A percentile compares a stretch with the other conserved stretches of the same genome.
Conservation (phyloP, 2,113 vertebrate genomes). For the Hippocampus comes region DNA sequence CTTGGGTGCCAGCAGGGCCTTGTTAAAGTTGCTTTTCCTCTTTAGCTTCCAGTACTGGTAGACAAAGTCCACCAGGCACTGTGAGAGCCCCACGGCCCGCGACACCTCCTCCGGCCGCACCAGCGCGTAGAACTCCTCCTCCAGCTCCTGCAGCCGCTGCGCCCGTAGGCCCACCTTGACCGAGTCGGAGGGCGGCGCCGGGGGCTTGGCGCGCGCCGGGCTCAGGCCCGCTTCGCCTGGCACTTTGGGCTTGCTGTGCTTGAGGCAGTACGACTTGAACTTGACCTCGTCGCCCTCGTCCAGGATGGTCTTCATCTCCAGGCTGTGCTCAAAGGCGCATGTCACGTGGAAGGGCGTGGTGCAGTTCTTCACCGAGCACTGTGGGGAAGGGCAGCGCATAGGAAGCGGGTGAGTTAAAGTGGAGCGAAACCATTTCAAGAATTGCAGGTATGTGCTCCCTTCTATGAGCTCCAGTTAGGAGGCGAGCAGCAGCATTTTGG, state of each 20-base stretch:
- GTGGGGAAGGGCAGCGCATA: background rate
- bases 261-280: conserved; percentile 95
- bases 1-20: conserved; percentile 89
- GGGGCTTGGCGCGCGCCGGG: conserved; percentile 76
- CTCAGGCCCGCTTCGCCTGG: conserved; percentile 73
- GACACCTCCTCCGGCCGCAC: conserved; percentile 84
- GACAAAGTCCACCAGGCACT: conserved; percentile 83
- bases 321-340: conserved; percentile 95
- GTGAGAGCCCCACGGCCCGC: conserved; percentile 77
- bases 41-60: conserved; percentile 99
- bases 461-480: too few species aligned
- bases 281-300: conserved; percentile 96
- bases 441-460: too few species aligned
- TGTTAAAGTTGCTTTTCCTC: conserved; percentile 91
- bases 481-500: too few species aligned
- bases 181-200: conserved; percentile 61
- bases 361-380: conserved; percentile 98
- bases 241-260: conserved; percentile 89
- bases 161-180: conserved; percentile 86
- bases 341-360: conserved; percentile 98
- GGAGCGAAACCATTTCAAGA: too few species aligned
- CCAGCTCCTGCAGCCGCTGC: conserved; percentile 90
- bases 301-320: conserved; percentile 98
- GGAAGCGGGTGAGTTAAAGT: background rate
- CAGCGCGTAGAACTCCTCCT: conserved; percentile 90